Conservation (phyloP, 2,113 vertebrate genomes). For the Passer montanus region DNA sequence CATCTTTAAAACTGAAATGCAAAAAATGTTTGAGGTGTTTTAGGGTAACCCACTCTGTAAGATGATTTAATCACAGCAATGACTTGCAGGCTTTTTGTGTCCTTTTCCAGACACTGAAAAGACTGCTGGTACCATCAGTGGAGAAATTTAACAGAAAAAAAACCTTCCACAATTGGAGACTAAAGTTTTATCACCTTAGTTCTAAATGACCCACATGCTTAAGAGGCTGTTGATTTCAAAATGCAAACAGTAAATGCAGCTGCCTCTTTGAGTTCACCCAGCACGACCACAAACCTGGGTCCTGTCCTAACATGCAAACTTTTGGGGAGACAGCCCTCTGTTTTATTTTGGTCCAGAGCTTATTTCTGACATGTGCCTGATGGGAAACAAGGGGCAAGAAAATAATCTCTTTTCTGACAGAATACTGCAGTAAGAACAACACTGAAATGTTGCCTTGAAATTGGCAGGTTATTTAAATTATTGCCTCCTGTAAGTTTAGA, state of each 20-base stretch:
- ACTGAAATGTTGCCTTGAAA: neutral
- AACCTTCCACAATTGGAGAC: neutral
- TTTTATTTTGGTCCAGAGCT: neutral
- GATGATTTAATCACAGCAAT: neutral
- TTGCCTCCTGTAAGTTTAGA: neutral
- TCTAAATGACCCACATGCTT: neutral
- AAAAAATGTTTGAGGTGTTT: neutral
- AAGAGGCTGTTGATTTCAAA: neutral
- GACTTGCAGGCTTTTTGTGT: neutral
- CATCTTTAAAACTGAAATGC: neutral
- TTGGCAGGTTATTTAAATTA: neutral
- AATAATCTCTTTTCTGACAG: neutral
- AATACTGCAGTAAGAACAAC: neutral
- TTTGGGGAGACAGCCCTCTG: neutral
- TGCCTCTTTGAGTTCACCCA: neutral
- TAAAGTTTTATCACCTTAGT: neutral
- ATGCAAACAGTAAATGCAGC: neutral
- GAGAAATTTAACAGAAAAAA: neutral
- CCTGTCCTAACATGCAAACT: neutral
- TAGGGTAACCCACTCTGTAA: neutral
- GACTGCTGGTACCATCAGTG: too few species aligned
- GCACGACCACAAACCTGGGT: neutral
- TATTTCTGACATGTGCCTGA: neutral
- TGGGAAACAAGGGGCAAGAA: neutral
- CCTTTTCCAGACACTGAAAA: neutral